phyloP scores from a whole-genome alignment of 2,888 invertebrate species.

The Meloe dianella region DNA sequence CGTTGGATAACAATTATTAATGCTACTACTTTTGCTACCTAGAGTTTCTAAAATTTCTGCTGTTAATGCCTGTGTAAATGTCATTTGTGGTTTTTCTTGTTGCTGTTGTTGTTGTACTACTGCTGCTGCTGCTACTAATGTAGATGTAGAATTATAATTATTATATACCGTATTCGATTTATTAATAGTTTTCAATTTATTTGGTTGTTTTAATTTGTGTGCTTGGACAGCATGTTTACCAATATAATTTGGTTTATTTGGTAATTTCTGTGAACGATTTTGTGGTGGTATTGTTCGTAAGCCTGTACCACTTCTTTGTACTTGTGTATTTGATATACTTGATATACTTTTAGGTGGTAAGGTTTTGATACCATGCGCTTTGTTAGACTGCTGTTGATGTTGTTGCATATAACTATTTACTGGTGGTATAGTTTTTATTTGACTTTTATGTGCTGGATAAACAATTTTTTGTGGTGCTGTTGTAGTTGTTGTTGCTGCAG shows the following conservation, averaged over 20 bases:
- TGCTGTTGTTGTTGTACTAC: slow-evolving; percentile 36
- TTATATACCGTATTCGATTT: slow-evolving; percentile 28
- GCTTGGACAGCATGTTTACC: slow-evolving; percentile 60
- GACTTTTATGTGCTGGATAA: slow-evolving; percentile 54
- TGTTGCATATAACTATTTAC: slow-evolving; percentile 45
- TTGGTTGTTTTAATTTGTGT: slow-evolving; percentile 48
- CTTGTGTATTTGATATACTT: slow-evolving; percentile 45
- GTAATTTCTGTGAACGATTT: slow-evolving; percentile 49
- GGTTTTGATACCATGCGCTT: slow-evolving; percentile 51
- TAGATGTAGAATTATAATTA: slow-evolving; percentile 21
- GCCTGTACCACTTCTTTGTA: slow-evolving; percentile 53
- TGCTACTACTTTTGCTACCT: slow-evolving; percentile 60
- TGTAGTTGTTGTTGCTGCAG: not conserved
- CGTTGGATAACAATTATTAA: slow-evolving; percentile 58
- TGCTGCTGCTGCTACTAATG: slow-evolving; percentile 7
- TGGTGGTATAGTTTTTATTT: slow-evolving; percentile 53
- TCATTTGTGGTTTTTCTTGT: slow-evolving; percentile 59
- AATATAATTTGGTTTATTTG: slow-evolving; percentile 58
- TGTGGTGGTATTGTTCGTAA: slow-evolving; percentile 58
- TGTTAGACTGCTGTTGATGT: slow-evolving; percentile 17
- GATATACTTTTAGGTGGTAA: slow-evolving; percentile 50
- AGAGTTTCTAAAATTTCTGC: slow-evolving; percentile 69
- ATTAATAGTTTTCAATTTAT: slow-evolving; percentile 26
- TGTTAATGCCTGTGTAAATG: slow-evolving; percentile 68
- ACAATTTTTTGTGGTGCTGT: slow-evolving; percentile 42